Evolutionary conservation across 2,113 vertebrate species (phyloP), one percentile per base, ranked within the genome.

Genomic region (Equus przewalskii): DNA sequence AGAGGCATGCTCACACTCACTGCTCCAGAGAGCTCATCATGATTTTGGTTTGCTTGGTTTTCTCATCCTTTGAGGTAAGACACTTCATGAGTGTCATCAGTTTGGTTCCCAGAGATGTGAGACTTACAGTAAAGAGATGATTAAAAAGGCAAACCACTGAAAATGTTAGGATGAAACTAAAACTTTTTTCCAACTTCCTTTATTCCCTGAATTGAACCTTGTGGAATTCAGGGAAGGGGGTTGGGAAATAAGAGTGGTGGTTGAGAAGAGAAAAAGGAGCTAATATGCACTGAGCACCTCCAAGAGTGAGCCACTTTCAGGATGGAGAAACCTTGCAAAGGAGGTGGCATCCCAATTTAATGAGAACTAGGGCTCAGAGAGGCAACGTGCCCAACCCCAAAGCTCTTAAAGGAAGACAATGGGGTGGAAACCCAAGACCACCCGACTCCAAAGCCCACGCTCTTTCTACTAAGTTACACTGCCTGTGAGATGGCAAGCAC

Each of bases 31-130:
- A 67, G 44, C 28, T 30, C 69, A 67, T 65, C 67, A 54, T 21
- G 67, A 92, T 24, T 93, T 70, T 22, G 62, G 46, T 93, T 93
- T 92, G 51, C 81, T 87, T 15, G 6, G 67, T 90, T 96, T 90
- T 62, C 93, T 96, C 89, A 88, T 44, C 70, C 94, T 97, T 93
- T 96, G 93, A 97, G 95, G 96, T 62, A 56, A 91, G 80, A 96
- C 70, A 87, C 79, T 97, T 97, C 83, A 46, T 96, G 96, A 98
- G 0, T 95, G 95, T 96, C 95, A 82, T 41, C 67, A 96, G 92
- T 90, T 94, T 96, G 62, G 64, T 88, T 97, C 89, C 86, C 92
- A 95, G 92, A 76, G 30, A 96, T 93, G 67, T 92, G 58, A 96
- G 80, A 97, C 76, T 88, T 85, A 96, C 18, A 84, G 87, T 90